Conservation (phyloP, 1,140 invertebrate species). For the Eufriesea mexicana region DNA sequence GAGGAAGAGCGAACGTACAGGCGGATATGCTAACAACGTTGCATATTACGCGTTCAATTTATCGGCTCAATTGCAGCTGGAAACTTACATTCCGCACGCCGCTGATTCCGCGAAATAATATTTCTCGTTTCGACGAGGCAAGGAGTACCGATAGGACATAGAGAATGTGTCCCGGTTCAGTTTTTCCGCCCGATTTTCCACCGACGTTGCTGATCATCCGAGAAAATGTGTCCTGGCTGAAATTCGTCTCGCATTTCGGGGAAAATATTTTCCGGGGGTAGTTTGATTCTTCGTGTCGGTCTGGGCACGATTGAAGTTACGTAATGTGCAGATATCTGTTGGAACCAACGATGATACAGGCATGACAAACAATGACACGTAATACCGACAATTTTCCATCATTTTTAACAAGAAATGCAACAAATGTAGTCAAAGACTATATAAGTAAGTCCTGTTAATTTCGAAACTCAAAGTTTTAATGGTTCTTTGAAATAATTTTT, state of each 20-base stretch:
- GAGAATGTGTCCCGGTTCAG: neutral
- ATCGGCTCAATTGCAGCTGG: constrained; percentile 7
- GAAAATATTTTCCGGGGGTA: neutral
- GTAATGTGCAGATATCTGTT: too few relatives aligned
- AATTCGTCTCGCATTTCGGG: neutral
- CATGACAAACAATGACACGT: too few relatives aligned
- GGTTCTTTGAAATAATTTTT: too few relatives aligned
- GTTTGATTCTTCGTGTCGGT: neutral
- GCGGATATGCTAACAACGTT: constrained; percentile 20
- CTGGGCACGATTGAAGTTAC: too few relatives aligned
- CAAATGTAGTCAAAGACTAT: too few relatives aligned
- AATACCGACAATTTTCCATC: too few relatives aligned
- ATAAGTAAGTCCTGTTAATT: too few relatives aligned
- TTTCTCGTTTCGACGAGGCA: neutral
- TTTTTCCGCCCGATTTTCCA: neutral
- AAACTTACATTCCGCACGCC: neutral
- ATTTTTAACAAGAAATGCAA: too few relatives aligned
- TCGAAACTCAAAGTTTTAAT: too few relatives aligned
- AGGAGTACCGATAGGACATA: neutral
- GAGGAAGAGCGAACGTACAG: neutral
- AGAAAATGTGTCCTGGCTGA: neutral
- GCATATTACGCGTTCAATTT: constrained; percentile 24
- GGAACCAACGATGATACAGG: too few relatives aligned
- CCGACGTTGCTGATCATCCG: neutral
- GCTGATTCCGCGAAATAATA: neutral